Evolutionary conservation across 2,113 vertebrate genomes (phyloP).

Genomic region (Ceyx melanurus): DNA sequence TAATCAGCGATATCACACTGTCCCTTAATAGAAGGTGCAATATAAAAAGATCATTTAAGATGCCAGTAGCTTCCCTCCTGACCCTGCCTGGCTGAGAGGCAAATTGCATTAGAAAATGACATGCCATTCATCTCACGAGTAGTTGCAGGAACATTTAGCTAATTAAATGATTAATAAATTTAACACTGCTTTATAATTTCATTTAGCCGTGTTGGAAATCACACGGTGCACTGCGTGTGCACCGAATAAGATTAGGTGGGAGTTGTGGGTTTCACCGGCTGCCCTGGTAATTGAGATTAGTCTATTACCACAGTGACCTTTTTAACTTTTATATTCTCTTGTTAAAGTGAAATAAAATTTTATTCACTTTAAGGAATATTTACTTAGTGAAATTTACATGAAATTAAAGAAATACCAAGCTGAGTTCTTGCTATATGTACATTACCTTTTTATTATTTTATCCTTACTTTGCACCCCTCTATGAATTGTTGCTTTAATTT

Average conservation of each 20-base stretch:
- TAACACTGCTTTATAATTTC: constrained; percentile 99
- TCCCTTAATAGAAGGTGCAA: constrained; percentile 73
- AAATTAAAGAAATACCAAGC: constrained; percentile 78
- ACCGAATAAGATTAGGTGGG: constrained; percentile 89
- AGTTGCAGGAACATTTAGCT: constrained; percentile 98
- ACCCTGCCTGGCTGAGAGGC: constrained; percentile 92
- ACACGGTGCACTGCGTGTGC: constrained; percentile 84
- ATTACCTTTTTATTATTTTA: not conserved
- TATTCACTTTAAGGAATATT: constrained; percentile 89
- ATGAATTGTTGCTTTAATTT: constrained; percentile 3
- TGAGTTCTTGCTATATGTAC: not conserved
- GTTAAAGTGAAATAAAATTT: constrained; percentile 93
- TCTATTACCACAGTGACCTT: constrained; percentile 97
- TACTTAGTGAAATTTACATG: constrained; percentile 80
- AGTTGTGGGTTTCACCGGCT: constrained; percentile 87
- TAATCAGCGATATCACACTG: constrained; percentile 49
- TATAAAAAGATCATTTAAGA: constrained; percentile 81
- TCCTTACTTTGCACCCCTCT: not conserved
- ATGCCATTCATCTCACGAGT: constrained; percentile 92
- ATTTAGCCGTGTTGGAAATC: constrained; percentile 97
- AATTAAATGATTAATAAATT: constrained; percentile 99
- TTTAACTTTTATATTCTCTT: constrained; percentile 95
- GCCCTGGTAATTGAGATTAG: constrained; percentile 96
- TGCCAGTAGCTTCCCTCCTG: constrained; percentile 84
- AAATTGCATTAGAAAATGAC: constrained; percentile 97